phyloP scores from a whole-genome alignment of 2,888 invertebrate species.

The Erannis defoliaria region DNA sequence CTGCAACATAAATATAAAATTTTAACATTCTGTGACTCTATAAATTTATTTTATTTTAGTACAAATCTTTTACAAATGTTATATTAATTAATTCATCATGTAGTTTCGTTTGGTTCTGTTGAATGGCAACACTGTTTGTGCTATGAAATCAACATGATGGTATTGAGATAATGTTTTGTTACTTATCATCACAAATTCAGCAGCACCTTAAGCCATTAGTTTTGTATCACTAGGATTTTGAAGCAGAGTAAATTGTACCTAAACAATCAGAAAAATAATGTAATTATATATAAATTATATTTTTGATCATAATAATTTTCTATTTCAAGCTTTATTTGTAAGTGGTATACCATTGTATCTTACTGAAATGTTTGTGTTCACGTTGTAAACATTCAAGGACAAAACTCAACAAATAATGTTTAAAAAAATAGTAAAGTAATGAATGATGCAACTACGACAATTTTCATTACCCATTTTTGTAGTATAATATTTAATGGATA shows the following conservation, averaged over 20 bases:
- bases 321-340: conserved; percentile 13
- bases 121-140: background rate
- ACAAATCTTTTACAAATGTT: conserved; percentile 26
- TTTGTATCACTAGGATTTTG: background rate
- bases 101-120: conserved; percentile 2
- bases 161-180: conserved; percentile 1
- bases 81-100: background rate
- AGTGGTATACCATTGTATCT: conserved; percentile 6
- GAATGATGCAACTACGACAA: conserved; percentile 12
- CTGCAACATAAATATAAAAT: no score
- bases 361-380: conserved; percentile 11
- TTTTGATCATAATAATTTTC: conserved; percentile 5
- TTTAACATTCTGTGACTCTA: conserved; percentile 34
- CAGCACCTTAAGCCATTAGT: background rate
- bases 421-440: conserved; percentile 31
- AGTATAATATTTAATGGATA: no score
- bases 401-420: conserved; percentile 25
- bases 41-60: conserved; percentile 34
- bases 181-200: conserved; percentile 14
- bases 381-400: conserved; percentile 31
- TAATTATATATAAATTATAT: background rate
- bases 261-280: background rate
- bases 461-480: conserved; percentile 1
- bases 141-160: background rate
- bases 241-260: background rate